phyloP scores from a whole-genome alignment of 2,113 vertebrate species.

The Aptenodytes patagonicus region DNA sequence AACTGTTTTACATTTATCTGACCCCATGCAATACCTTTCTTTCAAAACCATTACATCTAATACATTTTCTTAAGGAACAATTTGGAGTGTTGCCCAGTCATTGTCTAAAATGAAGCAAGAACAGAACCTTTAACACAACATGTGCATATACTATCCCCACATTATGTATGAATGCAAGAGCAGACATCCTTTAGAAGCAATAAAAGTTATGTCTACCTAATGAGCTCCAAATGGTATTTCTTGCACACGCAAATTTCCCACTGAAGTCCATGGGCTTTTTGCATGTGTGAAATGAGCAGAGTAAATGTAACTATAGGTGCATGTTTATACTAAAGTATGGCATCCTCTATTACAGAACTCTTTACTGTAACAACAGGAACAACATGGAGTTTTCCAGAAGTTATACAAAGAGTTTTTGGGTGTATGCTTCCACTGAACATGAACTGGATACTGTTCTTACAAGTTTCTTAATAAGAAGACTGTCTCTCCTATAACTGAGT shows the following conservation, averaged over 20 bases:
- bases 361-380: neutral
- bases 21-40: constrained; percentile 25
- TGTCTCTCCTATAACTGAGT: neutral
- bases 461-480: neutral
- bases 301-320: neutral
- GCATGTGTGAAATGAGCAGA: neutral
- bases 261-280: neutral
- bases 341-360: neutral
- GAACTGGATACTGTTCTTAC: neutral
- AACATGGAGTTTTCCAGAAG: neutral
- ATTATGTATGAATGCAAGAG: neutral
- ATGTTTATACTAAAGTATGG: neutral
- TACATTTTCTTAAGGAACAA: constrained; percentile 29
- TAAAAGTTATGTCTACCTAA: neutral
- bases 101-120: constrained; percentile 28
- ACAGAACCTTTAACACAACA: neutral
- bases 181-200: neutral
- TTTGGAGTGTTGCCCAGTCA: constrained; percentile 24
- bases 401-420: neutral
- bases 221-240: constrained; percentile 16
- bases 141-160: neutral
- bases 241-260: neutral
- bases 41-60: constrained; percentile 35
- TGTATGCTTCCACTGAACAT: neutral
- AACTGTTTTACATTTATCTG: constrained; percentile 52